phyloP scores from a whole-genome alignment of 1,140 invertebrate genomes.

The Yoshiicerus persimilis region DNA sequence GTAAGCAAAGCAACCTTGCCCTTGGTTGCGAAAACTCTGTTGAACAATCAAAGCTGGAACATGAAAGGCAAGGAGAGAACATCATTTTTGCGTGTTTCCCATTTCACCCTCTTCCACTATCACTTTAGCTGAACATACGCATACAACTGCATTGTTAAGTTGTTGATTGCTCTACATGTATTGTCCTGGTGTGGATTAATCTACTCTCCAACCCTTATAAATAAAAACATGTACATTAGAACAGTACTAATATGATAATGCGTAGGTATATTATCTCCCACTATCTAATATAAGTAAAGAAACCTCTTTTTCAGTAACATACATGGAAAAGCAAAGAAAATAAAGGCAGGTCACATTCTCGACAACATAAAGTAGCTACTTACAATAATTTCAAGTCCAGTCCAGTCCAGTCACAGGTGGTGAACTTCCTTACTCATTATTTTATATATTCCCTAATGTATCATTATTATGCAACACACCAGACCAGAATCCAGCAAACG shows the following conservation, averaged over 20 bases:
- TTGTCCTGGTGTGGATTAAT: neutral
- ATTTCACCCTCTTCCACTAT: neutral
- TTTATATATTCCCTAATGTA: neutral
- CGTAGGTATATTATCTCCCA: neutral
- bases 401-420: neutral
- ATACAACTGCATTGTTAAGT: neutral
- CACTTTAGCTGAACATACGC: neutral
- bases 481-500: neutral
- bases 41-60: neutral
- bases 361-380: neutral
- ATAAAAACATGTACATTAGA: no score
- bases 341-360: neutral
- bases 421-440: conserved; percentile 4
- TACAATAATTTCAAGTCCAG: neutral
- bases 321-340: neutral
- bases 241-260: neutral
- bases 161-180: neutral
- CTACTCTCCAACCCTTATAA: neutral
- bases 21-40: conserved; percentile 8
- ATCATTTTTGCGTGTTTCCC: conserved; percentile 5
- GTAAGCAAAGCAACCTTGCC: conserved; percentile 1
- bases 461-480: conserved; percentile 1
- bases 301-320: neutral
- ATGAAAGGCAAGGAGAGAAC: neutral
- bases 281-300: neutral